Conservation (phyloP, 2,113 vertebrate species). For the Hepsetus odoe region DNA sequence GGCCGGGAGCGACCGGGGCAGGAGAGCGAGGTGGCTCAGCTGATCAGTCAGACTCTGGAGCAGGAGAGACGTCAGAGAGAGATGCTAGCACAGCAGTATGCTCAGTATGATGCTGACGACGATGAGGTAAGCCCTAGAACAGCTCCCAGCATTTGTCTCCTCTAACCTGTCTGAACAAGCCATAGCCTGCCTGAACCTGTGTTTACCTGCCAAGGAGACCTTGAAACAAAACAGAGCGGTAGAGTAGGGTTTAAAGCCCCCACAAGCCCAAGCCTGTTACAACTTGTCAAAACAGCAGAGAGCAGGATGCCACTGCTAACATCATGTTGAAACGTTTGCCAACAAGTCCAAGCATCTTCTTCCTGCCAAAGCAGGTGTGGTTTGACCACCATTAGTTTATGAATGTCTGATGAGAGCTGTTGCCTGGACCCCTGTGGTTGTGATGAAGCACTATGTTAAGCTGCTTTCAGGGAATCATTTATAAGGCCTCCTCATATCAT, state of each 20-base stretch:
- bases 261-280: conserved; percentile 23
- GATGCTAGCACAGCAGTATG: conserved; percentile 94
- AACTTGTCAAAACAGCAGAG: not conserved
- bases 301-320: not conserved
- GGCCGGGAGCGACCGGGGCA: conserved; percentile 96
- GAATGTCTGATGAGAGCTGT: not conserved
- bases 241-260: conserved; percentile 31
- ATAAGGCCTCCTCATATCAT: not conserved
- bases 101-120: conserved; percentile 93
- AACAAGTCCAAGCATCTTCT: not conserved
- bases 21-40: conserved; percentile 94
- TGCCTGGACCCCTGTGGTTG: not conserved
- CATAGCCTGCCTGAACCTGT: not conserved
- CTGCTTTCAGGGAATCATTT: not conserved
- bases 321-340: not conserved
- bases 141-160: conserved; percentile 3
- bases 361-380: not conserved
- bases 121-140: conserved; percentile 84
- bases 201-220: not conserved
- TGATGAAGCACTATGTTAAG: not conserved
- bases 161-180: conserved; percentile 6
- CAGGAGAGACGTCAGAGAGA: conserved; percentile 94
- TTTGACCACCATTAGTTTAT: not conserved
- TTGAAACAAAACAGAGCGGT: not conserved
- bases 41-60: conserved; percentile 97